Evolutionary conservation across 2,113 vertebrate genomes (phyloP), one percentile per base, ranked within the genome.

Genomic region (Ptyas mucosa): DNA sequence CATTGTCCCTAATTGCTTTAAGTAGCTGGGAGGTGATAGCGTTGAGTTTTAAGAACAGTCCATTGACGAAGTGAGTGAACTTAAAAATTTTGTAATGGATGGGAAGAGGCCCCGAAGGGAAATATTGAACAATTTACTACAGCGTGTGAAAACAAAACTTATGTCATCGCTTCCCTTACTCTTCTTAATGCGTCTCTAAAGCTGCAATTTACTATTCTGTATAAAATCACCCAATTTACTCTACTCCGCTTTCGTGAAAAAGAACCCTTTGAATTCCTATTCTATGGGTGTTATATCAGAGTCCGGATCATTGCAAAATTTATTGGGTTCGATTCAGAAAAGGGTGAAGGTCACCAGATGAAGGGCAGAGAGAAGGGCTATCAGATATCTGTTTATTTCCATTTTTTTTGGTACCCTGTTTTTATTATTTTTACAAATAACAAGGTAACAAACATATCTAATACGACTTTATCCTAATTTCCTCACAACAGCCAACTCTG

Each of bases 71-170:
- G 90, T 55, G 43, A 95, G 55, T 93, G 90, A 94, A 54, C 29
- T 23, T 81, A 89, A 93, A 1, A 1, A 11, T 0, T 85, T 85
- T 61, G 29, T 9, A 15, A 89, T 15, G 23, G 49, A 92, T 2
- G 1, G 8, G n/a, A 58, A 61, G 4, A 26, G 14, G 2, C 87
- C 87, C 75, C 7, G 89, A 81, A 87, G 54, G 23, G n/a, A 96
- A 29, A 7, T 87, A 6, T 93, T 94, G 46, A 95, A 87, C 88
- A 91, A 75, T 8, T 87, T 93, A 55, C 43, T 26, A 93, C 94
- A 75, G 87, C 87, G 89, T 91, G 64, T 85, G 69, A 26, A 89
- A 89, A 58, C 53, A 92, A 55, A 75, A 24, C 6, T 5, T 57
- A 6, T 0, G 2, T 24, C 64, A 57, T 6, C 23, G 5, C 12